These are phyloP conservation scores for Thecophora atra DNA, from an alignment of 2,888 invertebrate genomes.

Conservation along the genomic window DNA sequence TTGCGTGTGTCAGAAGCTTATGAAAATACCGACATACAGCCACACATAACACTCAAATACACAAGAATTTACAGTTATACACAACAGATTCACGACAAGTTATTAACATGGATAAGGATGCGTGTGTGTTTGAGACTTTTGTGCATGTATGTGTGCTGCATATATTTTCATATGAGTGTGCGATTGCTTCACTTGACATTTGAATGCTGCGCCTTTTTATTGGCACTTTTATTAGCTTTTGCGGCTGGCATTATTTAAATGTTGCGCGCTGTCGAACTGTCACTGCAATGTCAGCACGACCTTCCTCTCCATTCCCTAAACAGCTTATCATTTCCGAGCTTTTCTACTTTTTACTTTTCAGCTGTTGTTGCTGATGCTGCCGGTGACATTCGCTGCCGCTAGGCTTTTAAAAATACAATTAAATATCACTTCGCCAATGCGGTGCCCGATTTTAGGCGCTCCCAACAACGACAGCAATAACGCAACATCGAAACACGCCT, in stretches of 20 bases:
- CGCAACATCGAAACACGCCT: not conserved
- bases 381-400: not conserved
- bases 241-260: conserved; percentile 32
- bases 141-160: not conserved
- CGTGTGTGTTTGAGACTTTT: not conserved
- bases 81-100: too few species aligned
- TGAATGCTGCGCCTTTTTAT: conserved; percentile 15
- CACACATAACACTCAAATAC: too few species aligned
- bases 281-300: not conserved
- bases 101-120: too few species aligned
- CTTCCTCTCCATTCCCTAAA: not conserved
- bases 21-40: too few species aligned
- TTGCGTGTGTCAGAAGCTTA: not conserved
- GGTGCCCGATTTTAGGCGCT: not conserved
- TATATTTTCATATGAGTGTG: not conserved
- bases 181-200: not conserved
- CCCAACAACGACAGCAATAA: not conserved
- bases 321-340: not conserved
- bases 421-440: not conserved
- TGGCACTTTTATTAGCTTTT: conserved; percentile 36
- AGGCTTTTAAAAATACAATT: not conserved
- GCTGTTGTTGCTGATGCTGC: conserved; percentile 1
- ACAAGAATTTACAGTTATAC: too few species aligned
- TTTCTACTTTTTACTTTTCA: conserved; percentile 19
- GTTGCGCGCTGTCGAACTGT: conserved; percentile 18